These are phyloP conservation scores for Metopia argyrocephala DNA, from an alignment of 2,888 invertebrate genomes.

Conservation along the genomic window DNA sequence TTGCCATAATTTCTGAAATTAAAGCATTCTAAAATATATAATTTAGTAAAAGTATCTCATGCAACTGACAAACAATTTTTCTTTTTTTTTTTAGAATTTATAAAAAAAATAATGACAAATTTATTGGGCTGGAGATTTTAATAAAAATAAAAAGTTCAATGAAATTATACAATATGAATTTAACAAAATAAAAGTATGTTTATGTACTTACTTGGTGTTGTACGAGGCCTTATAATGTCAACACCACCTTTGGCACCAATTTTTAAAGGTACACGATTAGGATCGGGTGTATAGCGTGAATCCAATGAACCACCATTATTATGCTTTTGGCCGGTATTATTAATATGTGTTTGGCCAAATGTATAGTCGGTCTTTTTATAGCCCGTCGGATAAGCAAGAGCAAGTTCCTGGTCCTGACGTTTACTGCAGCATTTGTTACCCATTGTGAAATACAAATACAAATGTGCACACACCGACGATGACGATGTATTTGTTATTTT, in stretches of 20 bases:
- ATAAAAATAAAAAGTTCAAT: background rate
- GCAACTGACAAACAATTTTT: too few relatives aligned
- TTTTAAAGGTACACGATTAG: conserved; percentile 83
- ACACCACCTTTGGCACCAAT: conserved; percentile 82
- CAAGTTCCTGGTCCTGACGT: conserved; percentile 85
- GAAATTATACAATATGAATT: too few relatives aligned
- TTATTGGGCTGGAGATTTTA: too few relatives aligned
- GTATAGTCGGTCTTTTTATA: conserved; percentile 78
- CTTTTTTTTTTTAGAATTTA: too few relatives aligned
- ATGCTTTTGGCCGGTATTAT: conserved; percentile 77
- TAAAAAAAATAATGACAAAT: too few relatives aligned
- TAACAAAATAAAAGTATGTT: too few relatives aligned
- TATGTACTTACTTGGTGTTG: conserved; percentile 82
- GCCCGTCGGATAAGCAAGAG: conserved; percentile 77
- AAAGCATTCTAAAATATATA: too few relatives aligned
- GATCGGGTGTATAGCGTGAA: conserved; percentile 89
- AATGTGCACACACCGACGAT: background rate
- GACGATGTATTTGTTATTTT: too few relatives aligned
- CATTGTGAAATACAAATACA: conserved; percentile 79
- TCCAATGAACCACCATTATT: conserved; percentile 79
- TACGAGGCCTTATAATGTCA: conserved; percentile 87
- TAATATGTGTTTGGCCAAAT: conserved; percentile 77
- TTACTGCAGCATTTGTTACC: conserved; percentile 94
- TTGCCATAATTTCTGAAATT: too few relatives aligned
- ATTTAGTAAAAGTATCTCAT: too few relatives aligned